A percentile compares a stretch with the other conserved stretches of the same genome.
phyloP scores from a whole-genome alignment of 2,888 invertebrate genomes.

The Nowickia ferox region DNA sequence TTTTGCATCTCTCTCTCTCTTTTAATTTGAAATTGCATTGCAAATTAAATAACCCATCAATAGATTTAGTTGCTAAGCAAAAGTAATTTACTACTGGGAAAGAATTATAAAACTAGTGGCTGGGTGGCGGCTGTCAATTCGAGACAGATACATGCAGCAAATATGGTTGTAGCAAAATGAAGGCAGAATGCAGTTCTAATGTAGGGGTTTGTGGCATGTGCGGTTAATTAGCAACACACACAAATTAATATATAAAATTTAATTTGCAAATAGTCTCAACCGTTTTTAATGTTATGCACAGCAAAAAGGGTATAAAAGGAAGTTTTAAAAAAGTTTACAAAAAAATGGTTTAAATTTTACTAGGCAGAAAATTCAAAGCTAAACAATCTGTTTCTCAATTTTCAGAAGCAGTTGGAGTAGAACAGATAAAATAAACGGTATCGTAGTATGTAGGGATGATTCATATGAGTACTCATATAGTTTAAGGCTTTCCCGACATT shows the following conservation, averaged over 20 bases:
- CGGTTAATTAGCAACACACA: constrained; percentile 67
- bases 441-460: too few relatives aligned
- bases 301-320: constrained; percentile 13
- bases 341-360: neutral
- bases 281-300: constrained; percentile 47
- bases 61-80: neutral
- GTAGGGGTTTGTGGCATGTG: constrained; percentile 63
- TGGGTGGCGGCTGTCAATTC: neutral
- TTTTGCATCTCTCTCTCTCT: neutral
- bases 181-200: constrained; percentile 50
- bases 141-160: neutral
- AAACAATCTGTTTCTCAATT: too few relatives aligned
- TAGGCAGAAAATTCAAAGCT: constrained; percentile 19
- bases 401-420: too few relatives aligned
- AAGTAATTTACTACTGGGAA: neutral
- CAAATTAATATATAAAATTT: constrained; percentile 60
- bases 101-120: neutral
- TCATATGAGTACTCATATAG: too few relatives aligned
- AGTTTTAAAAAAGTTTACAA: neutral
- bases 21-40: neutral
- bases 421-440: too few relatives aligned
- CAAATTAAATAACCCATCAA: constrained; percentile 21
- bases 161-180: constrained; percentile 36
- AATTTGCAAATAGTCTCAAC: constrained; percentile 55
- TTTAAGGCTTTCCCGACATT: too few relatives aligned